Percentiles rank a stretch among this genome's conserved stretches.
These are phyloP conservation scores for Cheilosia soror DNA, from an alignment of 2,888 invertebrate species.

Conservation along the genomic window DNA sequence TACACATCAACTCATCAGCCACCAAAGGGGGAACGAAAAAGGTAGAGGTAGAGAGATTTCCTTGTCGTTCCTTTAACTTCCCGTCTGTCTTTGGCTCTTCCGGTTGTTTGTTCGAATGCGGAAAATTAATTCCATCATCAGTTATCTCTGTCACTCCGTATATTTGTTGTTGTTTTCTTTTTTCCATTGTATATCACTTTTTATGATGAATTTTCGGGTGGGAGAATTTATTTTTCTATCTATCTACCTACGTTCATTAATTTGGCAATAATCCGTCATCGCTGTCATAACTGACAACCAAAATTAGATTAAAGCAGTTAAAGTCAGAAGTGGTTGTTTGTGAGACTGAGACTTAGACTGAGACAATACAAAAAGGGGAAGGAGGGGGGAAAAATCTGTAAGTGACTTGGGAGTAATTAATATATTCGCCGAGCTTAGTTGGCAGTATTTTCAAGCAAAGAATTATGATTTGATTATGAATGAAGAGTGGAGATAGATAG, in stretches of 20 bases:
- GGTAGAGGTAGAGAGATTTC: conserved; percentile 6
- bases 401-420: conserved; percentile 47
- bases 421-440: neutral
- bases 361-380: neutral
- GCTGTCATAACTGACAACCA: conserved; percentile 62
- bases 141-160: conserved; percentile 82
- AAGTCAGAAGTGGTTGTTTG: conserved; percentile 44
- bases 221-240: conserved; percentile 38
- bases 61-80: conserved; percentile 38
- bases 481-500: too few species aligned
- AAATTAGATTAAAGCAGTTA: conserved; percentile 62
- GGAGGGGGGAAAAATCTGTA: neutral
- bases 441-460: too few species aligned
- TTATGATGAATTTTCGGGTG: conserved; percentile 16
- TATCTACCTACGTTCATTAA: conserved; percentile 38
- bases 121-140: conserved; percentile 84
- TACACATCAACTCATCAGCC: neutral
- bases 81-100: conserved; percentile 77
- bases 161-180: neutral
- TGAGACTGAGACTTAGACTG: too few species aligned
- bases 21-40: neutral
- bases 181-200: conserved; percentile 34
- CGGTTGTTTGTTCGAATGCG: conserved; percentile 83
- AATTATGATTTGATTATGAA: too few species aligned
- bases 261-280: conserved; percentile 70